Evolutionary conservation across 2,888 invertebrate species (phyloP).

Genomic region (Ophraella communa): DNA sequence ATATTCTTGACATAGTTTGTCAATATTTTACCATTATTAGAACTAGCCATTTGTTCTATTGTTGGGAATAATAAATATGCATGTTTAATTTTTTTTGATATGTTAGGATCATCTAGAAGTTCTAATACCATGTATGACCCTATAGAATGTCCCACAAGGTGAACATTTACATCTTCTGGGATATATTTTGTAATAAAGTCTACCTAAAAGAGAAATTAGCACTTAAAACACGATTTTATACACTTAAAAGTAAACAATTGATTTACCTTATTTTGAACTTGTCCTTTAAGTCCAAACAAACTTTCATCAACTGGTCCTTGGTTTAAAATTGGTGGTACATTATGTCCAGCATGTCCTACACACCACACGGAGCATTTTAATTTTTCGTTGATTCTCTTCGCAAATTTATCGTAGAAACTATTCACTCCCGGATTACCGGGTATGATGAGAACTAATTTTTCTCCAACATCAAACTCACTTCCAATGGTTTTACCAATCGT

Average conservation of each 20-base stretch:
- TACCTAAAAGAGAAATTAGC: conserved; percentile 53
- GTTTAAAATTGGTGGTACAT: conserved; percentile 66
- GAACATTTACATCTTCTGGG: conserved; percentile 74
- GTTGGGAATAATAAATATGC: conserved; percentile 86
- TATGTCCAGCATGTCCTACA: conserved; percentile 84
- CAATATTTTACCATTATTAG: conserved; percentile 76
- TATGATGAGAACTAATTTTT: conserved; percentile 72
- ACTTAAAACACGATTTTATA: too few species aligned
- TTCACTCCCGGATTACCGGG: conserved; percentile 90
- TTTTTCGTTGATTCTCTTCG: conserved; percentile 66
- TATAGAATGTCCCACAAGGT: conserved; percentile 90
- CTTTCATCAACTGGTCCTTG: conserved; percentile 62
- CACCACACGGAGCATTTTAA: conserved; percentile 77
- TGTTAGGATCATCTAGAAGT: conserved; percentile 66
- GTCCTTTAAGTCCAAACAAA: conserved; percentile 78
- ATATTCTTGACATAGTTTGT: conserved; percentile 67
- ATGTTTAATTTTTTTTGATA: conserved; percentile 66
- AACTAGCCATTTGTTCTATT: conserved; percentile 79
- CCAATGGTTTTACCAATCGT: conserved; percentile 76
- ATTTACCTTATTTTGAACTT: conserved; percentile 82
- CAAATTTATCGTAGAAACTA: conserved; percentile 80
- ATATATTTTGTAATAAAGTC: conserved; percentile 77
- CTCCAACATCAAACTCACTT: conserved; percentile 63
- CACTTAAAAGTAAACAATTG: too few species aligned
- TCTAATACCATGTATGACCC: conserved; percentile 85